Conservation (phyloP, 2,113 vertebrate species). For the Panthera tigris region DNA sequence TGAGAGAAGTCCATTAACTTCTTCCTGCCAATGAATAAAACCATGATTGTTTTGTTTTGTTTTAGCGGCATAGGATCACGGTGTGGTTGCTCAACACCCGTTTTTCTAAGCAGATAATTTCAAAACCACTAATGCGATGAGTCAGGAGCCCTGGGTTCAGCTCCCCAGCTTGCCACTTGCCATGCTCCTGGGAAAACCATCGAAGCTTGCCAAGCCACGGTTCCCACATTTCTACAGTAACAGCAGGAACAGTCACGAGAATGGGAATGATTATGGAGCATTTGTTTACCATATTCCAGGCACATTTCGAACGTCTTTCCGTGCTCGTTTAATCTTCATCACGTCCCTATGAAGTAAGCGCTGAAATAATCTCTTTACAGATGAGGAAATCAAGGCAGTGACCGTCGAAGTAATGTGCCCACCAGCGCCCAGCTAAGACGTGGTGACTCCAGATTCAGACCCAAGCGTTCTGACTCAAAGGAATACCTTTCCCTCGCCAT, state of each 20-base stretch:
- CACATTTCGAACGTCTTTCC: neutral
- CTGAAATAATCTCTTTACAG: neutral
- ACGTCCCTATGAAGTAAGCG: neutral
- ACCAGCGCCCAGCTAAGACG: neutral
- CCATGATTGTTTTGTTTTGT: neutral
- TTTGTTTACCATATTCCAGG: neutral
- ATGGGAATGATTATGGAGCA: neutral
- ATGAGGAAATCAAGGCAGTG: neutral
- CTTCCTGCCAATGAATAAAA: neutral
- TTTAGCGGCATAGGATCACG: neutral
- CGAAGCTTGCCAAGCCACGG: neutral
- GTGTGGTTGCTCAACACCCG: neutral
- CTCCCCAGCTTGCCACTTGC: neutral
- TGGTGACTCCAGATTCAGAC: neutral
- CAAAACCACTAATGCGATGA: neutral
- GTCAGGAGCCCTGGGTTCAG: neutral
- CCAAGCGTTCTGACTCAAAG: neutral
- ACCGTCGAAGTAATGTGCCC: neutral
- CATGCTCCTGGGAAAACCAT: neutral
- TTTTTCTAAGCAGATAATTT: conserved; percentile 17
- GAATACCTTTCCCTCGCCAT: neutral
- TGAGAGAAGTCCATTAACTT: neutral
- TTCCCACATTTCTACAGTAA: neutral
- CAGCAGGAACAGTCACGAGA: neutral
- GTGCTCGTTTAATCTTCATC: neutral